Base-by-base conservation (phyloP, 2,888 invertebrate genomes). In the Plagiodera versicolora region DNA sequence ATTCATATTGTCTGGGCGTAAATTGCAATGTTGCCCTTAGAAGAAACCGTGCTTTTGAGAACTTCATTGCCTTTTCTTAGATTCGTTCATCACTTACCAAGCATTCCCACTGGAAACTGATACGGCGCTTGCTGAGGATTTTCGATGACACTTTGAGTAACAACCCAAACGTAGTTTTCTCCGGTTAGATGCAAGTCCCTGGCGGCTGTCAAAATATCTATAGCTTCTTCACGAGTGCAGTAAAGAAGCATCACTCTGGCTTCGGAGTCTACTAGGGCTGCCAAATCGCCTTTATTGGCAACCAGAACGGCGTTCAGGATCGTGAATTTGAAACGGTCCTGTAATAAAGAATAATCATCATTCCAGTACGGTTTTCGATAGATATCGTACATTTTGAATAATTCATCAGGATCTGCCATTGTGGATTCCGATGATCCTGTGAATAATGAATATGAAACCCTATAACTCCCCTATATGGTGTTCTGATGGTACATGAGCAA, bases 121-220 rank as follows among this genome's bases (percentile, higher is more conserved):
- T 86, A 83, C 20, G 87, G 86, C 8, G 87, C 87, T 73, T 91
- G 89, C 74, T 88, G 85, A 74, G 89, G 86, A 70, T 90, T 91
- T 72, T 92, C 92, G 61, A 95, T 91, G 68, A 95, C 95, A 76
- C 93, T 94, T 80, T 97, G 96, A 52, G 95, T 95, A 17, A 95
- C 96, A 60, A 97, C 94, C 97, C 97, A 97, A 9, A 97, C 93
- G 80, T 95, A 96, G 79, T 95, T 95, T 80, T 95, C 94, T 8
- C 92, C 92, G 3, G 91, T 92, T 64, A 94, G 87, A 69, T 91
- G 90, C 70, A 88, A 83, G 71, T 89, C 88, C 59, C 87, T 84
- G 2, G 94, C 94, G 28, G 88, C 88, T 30, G 86, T 84, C 71
- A 96, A 83, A 69, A 95, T 95, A 73, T 88, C 87, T 63, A 89